A percentile compares a stretch with the other conserved stretches of the same genome.
Evolutionary conservation across 2,797 vertebrate genomes (phyloP).

Genomic region (Labroides dimidiatus): DNA sequence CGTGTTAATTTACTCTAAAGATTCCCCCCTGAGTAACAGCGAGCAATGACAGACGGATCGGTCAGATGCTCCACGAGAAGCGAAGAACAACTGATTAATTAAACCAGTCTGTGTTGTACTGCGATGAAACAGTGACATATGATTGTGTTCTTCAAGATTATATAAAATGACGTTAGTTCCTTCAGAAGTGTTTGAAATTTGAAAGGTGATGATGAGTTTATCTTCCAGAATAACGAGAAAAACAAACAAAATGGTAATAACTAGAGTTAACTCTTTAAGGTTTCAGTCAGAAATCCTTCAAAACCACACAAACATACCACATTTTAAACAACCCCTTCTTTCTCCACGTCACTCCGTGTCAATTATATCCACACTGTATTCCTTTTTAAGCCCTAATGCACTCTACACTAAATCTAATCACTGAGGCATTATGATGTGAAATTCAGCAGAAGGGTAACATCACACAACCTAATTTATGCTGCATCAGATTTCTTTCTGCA

Average conservation of each 20-base stretch:
- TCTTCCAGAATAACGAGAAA: constrained; percentile 12
- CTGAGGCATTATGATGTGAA: constrained; percentile 77
- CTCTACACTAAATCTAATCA: constrained; percentile 79
- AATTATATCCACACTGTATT: constrained; percentile 61
- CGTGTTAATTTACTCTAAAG: constrained; percentile 69
- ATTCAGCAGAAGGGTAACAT: constrained; percentile 74
- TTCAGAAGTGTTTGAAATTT: constrained; percentile 42
- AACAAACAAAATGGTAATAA: constrained; percentile 6
- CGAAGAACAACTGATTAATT: constrained; percentile 48
- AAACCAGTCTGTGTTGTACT: constrained; percentile 19
- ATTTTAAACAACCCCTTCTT: constrained; percentile 16
- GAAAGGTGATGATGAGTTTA: constrained; percentile 30
- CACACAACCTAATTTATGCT: constrained; percentile 74
- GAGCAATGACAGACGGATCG: constrained; percentile 44
- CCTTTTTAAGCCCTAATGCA: constrained; percentile 76
- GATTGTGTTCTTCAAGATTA: constrained; percentile 17
- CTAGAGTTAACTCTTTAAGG: constrained; percentile 27
- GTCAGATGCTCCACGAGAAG: constrained; percentile 32
- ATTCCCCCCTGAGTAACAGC: constrained; percentile 52
- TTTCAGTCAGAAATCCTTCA: constrained; percentile 40
- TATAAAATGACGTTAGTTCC: constrained; percentile 27
- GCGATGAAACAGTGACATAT: constrained; percentile 10
- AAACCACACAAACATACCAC: constrained; percentile 5
- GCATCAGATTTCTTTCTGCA: constrained; percentile 80
- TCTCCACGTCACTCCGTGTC: constrained; percentile 43